A percentile compares a stretch with the other conserved stretches of the same genome.
phyloP scores from a whole-genome alignment of 2,888 invertebrate species.

The Cataglyphis altisquamis region DNA sequence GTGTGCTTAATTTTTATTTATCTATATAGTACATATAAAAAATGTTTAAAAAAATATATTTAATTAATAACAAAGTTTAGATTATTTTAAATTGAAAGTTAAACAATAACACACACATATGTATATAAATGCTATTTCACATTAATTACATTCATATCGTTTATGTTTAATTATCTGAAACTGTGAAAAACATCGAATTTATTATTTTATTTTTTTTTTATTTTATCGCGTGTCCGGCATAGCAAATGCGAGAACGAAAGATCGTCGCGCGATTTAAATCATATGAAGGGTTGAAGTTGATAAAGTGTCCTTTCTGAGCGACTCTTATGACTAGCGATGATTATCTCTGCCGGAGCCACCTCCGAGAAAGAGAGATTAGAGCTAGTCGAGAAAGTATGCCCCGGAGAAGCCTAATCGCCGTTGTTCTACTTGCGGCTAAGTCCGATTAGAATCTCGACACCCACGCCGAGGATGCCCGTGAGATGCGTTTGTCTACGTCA shows the following conservation, averaged over 20 bases:
- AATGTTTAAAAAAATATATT: neutral
- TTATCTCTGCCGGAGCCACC: slow-evolving; percentile 62
- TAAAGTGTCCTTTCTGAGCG: slow-evolving; percentile 43
- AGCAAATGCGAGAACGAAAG: slow-evolving; percentile 19
- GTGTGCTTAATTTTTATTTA: neutral
- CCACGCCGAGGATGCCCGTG: slow-evolving; percentile 59
- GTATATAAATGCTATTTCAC: slow-evolving; percentile 30
- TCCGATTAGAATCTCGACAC: slow-evolving; percentile 74
- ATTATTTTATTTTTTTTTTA: neutral
- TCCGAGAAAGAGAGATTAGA: slow-evolving; percentile 59
- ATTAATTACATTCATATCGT: slow-evolving; percentile 52
- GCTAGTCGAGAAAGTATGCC: slow-evolving; percentile 39
- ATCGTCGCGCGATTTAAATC: slow-evolving; percentile 57
- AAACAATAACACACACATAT: too few species aligned
- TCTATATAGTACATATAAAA: neutral
- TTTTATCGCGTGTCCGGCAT: slow-evolving; percentile 10
- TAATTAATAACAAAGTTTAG: neutral
- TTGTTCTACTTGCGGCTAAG: slow-evolving; percentile 70
- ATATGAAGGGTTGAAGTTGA: slow-evolving; percentile 65
- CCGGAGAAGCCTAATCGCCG: slow-evolving; percentile 70
- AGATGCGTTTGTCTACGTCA: slow-evolving; percentile 27
- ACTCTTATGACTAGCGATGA: slow-evolving; percentile 50
- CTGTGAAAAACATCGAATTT: neutral
- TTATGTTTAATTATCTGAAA: slow-evolving; percentile 19
- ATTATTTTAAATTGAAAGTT: neutral